These are phyloP conservation scores for Orius insidiosus DNA, from an alignment of 1,140 invertebrate genomes.

Conservation along the genomic window DNA sequence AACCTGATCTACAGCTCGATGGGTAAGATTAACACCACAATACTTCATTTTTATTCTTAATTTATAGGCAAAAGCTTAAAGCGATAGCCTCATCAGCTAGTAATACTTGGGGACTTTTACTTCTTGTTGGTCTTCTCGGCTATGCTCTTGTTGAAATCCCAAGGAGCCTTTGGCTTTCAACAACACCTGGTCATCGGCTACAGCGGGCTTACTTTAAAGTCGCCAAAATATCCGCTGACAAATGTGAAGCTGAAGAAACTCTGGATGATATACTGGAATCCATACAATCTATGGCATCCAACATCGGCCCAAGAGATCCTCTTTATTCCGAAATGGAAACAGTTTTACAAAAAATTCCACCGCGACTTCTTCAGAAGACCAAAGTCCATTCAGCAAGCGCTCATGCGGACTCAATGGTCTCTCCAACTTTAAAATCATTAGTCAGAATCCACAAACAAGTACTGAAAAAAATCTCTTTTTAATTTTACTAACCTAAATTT, in stretches of 20 bases:
- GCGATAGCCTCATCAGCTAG: slow-evolving; percentile 95
- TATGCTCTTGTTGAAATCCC: slow-evolving; percentile 96
- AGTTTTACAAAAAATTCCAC: slow-evolving; percentile 72
- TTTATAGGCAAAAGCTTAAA: slow-evolving; percentile 68
- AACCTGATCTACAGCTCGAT: slow-evolving; percentile 76
- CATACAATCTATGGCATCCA: slow-evolving; percentile 46
- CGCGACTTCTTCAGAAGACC: slow-evolving; percentile 54
- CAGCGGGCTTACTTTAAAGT: slow-evolving; percentile 89
- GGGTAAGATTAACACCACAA: slow-evolving; percentile 35
- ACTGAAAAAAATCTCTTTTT: not conserved
- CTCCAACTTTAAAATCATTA: slow-evolving; percentile 62
- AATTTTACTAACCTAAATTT: slow-evolving; percentile 14
- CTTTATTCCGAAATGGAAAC: slow-evolving; percentile 59
- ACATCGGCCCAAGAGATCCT: slow-evolving; percentile 48
- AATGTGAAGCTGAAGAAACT: slow-evolving; percentile 89
- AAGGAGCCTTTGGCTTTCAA: slow-evolving; percentile 70
- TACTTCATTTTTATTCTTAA: not conserved
- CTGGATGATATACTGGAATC: slow-evolving; percentile 88
- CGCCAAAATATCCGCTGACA: slow-evolving; percentile 92
- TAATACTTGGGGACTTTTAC: slow-evolving; percentile 97
- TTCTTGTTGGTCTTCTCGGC: slow-evolving; percentile 84
- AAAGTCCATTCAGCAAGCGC: slow-evolving; percentile 43
- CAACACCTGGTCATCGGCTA: slow-evolving; percentile 60
- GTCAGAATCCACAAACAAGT: slow-evolving; percentile 63
- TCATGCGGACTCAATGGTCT: slow-evolving; percentile 44